Percentiles rank a stretch among this genome's conserved stretches.
These are phyloP conservation scores for Ammospiza caudacuta DNA, from an alignment of 2,113 vertebrate species.

Conservation along the genomic window DNA sequence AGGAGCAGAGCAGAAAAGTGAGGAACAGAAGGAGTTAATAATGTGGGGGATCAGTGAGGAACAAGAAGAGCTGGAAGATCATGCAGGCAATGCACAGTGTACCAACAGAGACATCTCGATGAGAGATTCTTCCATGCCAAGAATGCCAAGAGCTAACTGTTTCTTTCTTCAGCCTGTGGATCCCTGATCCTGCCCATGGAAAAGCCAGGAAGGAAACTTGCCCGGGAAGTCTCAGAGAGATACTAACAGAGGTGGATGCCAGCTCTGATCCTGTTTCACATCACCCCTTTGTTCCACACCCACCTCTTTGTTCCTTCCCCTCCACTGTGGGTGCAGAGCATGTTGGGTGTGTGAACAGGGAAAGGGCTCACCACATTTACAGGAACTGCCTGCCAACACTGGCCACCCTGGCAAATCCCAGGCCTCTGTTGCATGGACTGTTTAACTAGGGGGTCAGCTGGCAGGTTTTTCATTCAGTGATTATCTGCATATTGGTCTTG, in stretches of 20 bases:
- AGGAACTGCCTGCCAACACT: neutral
- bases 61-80: neutral
- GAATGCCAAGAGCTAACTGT: neutral
- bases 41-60: neutral
- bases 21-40: neutral
- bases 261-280: neutral
- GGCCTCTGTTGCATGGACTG: neutral
- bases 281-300: neutral
- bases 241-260: neutral
- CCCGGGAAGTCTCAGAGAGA: neutral
- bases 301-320: neutral
- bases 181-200: neutral
- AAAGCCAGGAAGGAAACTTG: neutral
- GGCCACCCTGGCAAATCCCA: neutral
- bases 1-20: neutral
- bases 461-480: neutral
- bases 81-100: rapidly evolving
- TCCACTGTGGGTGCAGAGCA: neutral
- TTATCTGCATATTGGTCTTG: neutral
- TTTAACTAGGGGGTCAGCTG: neutral
- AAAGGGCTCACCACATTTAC: neutral
- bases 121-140: neutral
- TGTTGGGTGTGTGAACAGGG: neutral
- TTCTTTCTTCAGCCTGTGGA: neutral
- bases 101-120: neutral